Evolutionary conservation across 2,797 vertebrate species (phyloP), one percentile per base, ranked within the genome.

Genomic region (Amazonetta brasiliensis): DNA sequence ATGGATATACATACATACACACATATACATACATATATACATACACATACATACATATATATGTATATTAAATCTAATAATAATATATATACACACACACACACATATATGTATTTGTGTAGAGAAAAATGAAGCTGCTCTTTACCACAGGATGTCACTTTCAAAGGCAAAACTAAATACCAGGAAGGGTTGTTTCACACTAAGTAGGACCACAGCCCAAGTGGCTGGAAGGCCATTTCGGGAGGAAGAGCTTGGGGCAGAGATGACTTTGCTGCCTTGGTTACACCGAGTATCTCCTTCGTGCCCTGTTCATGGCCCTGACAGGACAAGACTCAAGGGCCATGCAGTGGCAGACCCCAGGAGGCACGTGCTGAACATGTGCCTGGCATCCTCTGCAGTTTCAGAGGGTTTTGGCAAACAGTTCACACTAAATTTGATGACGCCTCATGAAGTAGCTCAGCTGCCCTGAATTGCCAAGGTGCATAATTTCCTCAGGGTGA

Each of bases 331-430:
- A 5, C 11, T 6, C 4, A 2, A 7, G n/a, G 39, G 41, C 31
- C 7, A 37, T 6, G 3, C 11, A 9, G 10, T 1, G 2, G 2
- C 12, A 43, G 28, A 20, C 5, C 17, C 28, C 50, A 23, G 41
- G 26, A 17, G 43, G 12, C 6, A 7, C 2, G 8, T 12, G 10
- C 6, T 0, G 6, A n/a, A 22, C 20, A 6, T 2, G 0, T 12
- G 1, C 7, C 16, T 1, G 17, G 43, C 43, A 43, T 11, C 59
- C n/a, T 7, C 2, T 19, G 8, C 26, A 30, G 33, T 20, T 26
- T 50, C 12, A 2, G 2, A 59, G 30, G 6, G 4, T 35, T 81
- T 39, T 16, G 33, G 23, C 18, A 56, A 68, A 13, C 0, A 4
- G 21, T 6, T 71, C 39, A 5, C 58, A 33, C 25, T 44, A 20